Evolutionary conservation across 2,888 invertebrate genomes (phyloP).

Genomic region (Tipula helvola): DNA sequence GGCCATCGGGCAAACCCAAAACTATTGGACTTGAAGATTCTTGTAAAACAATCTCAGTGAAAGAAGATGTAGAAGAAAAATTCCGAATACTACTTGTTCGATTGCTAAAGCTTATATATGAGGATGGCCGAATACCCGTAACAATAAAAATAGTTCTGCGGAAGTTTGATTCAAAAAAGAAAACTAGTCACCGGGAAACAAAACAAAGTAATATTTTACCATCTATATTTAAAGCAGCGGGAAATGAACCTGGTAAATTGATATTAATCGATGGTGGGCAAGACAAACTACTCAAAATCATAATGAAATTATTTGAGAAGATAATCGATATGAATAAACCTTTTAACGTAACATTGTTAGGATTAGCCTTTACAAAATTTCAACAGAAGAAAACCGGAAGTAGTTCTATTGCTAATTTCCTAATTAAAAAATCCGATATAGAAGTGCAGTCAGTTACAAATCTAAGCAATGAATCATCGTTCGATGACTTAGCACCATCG

Average conservation of each 20-base stretch:
- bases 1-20: conserved; percentile 61
- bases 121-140: conserved; percentile 67
- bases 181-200: conserved; percentile 59
- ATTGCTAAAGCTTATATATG: conserved; percentile 54
- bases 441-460: conserved; percentile 66
- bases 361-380: conserved; percentile 72
- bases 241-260: conserved; percentile 32
- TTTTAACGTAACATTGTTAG: conserved; percentile 67
- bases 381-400: conserved; percentile 55
- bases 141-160: conserved; percentile 61
- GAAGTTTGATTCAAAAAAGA: conserved; percentile 53
- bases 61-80: conserved; percentile 61
- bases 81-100: conserved; percentile 55
- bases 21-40: conserved; percentile 71
- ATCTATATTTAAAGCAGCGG: conserved; percentile 43
- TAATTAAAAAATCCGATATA: conserved; percentile 53
- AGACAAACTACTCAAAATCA: conserved; percentile 51
- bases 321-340: conserved; percentile 58
- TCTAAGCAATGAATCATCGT: conserved; percentile 40
- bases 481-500: conserved; percentile 28
- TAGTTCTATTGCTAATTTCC: conserved; percentile 60
- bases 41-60: conserved; percentile 57
- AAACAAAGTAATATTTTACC: conserved; percentile 61
- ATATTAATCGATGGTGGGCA: conserved; percentile 40
- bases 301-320: conserved; percentile 64